A percentile compares a stretch with the other conserved stretches of the same genome.
Evolutionary conservation across 2,797 vertebrate genomes (phyloP).

Genomic region (Eleutherodactylus coqui): DNA sequence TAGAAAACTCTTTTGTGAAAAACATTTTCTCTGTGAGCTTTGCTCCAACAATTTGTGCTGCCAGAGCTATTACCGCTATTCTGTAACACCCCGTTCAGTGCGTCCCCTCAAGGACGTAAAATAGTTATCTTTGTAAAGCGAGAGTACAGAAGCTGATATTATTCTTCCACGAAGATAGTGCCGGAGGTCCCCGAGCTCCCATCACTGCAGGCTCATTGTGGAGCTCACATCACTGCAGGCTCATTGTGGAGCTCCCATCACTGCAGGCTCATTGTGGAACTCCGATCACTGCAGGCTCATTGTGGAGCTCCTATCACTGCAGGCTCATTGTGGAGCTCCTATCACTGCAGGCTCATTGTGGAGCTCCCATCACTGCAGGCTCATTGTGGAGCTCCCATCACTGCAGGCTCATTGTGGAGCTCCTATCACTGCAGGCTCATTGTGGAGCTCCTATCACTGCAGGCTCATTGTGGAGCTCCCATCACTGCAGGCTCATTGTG

Average conservation of each 20-base stretch:
- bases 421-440: too few relatives aligned
- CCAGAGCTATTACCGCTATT: not conserved
- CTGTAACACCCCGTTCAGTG: not conserved
- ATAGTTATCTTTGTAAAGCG: not conserved
- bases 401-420: too few relatives aligned
- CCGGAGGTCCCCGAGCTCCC: not conserved
- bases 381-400: too few relatives aligned
- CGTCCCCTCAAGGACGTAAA: not conserved
- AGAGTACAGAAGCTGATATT: slow-evolving; percentile 1
- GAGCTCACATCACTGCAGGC: too few relatives aligned
- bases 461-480: too few relatives aligned
- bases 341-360: too few relatives aligned
- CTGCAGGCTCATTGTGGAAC: too few relatives aligned
- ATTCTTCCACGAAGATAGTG: not conserved
- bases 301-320: not conserved
- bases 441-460: too few relatives aligned
- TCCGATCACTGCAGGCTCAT: too few relatives aligned
- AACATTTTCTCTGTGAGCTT: not conserved
- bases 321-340: too few relatives aligned
- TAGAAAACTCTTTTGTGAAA: not conserved
- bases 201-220: not conserved
- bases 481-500: too few relatives aligned
- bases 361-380: not conserved
- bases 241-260: not conserved
- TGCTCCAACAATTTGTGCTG: not conserved